Evolutionary conservation across 2,113 vertebrate species (phyloP), one percentile per base, ranked within the genome.

Genomic region (Carassius carassius): DNA sequence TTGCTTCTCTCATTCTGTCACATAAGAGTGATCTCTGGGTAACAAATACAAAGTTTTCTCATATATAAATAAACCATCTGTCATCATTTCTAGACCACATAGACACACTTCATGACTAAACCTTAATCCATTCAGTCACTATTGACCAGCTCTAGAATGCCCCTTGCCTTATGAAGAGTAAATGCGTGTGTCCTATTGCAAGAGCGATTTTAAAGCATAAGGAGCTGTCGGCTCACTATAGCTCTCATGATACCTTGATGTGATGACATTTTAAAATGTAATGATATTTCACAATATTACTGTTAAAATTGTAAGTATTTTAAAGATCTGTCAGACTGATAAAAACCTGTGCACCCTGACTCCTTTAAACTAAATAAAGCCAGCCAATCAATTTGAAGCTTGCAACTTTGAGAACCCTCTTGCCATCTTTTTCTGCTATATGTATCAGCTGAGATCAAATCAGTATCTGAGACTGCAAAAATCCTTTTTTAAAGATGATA

Each of bases 121-220:
- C 41, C 41, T 41, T 41, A 41, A 41, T 81, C 60, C 44, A 81
- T 16, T 78, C 51, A 78, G 23, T 29, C 47, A 78, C 37, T 19
- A 21, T 13, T 51, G 78, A 51, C 62, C 25, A 67, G 9, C 25
- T 62, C 44, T 67, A 44, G 62, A 81, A 14, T 51, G 23, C 78
- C 29, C 62, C 60, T 49, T 16, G 19, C 14, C 49, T 21, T 25
- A 67, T 47, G 25, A 32, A 81, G 17, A 32, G 67, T 67, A 81
- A 51, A 70, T 41, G 21, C 25, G 14, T 67, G 25, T 67, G 25
- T 44, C 37, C 37, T 29, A 29, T 2, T 29, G 29, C 29, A 29
- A 29, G 29, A 29, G 29, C 29, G 29, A 29, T 29, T 29, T 29
- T 29, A 29, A 29, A 29, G 29, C 29, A 29, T 29, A 29, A 29